Base-by-base conservation (phyloP, 2,113 vertebrate species). In the Apeltes quadracus region DNA sequence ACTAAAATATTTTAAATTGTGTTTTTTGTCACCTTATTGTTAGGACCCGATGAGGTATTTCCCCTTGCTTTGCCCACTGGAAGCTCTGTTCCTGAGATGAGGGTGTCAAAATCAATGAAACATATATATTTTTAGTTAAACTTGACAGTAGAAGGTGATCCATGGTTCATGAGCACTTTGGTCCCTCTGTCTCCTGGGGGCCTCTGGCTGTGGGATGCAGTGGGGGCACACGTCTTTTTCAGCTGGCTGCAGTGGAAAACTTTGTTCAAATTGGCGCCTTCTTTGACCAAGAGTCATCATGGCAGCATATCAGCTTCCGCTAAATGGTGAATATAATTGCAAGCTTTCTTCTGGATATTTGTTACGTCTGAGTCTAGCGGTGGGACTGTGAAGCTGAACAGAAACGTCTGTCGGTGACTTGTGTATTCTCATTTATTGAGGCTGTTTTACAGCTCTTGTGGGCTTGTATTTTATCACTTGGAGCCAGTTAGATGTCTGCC, bases 241-340 rank as follows among this genome's bases (percentile, higher is more conserved):
- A 82, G 83, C 82, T 86, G 79, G 84, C 79, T 65, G 74, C 74
- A 61, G 81, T 81, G 89, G 89, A 91, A 92, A 91, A 79, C 90
- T 76, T 63, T 56, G 50, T 75, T 81, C 36, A 82, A 87, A 71
- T 76, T 59, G 85, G 54, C n/a, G 27, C 50, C 38, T 74, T 78
- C 56, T 69, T 34, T 41, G 62, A 81, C 82, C 38, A 25, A 64
- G 48, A 79, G 78, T 56, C 77, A 65, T 77, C 57, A 74, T 84
- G 83, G 82, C 85, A 84, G 66, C 76, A 27, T 75, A 89, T 89
- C 89, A 89, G 72, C 90, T 88, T 90, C 89, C 84, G 80, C 76
- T 81, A 74, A 25, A 5, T 75, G 63, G 2, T 69, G 50, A 84
- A 79, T 88, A 81, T 88, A 83, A 86, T 84, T 84, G 43, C 72